These are phyloP conservation scores for Sceloporus tristichus DNA, from an alignment of 2,113 vertebrate species.

Conservation along the genomic window DNA sequence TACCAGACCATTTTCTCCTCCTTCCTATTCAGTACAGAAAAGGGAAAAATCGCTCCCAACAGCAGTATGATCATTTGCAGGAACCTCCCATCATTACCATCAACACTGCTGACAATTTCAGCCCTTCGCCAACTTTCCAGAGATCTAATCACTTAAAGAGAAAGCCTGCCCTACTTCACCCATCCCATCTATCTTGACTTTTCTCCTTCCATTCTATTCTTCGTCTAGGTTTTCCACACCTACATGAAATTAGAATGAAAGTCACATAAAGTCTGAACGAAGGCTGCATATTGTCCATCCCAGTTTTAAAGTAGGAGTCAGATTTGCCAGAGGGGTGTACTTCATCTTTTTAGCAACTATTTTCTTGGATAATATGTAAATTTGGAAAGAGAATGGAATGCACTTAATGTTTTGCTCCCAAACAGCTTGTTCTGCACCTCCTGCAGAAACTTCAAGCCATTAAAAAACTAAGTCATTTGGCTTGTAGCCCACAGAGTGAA, in stretches of 20 bases:
- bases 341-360: background rate
- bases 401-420: slow-evolving; percentile 19
- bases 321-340: background rate
- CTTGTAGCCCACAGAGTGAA: background rate
- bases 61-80: background rate
- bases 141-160: too few species aligned
- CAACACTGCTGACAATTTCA: too few species aligned
- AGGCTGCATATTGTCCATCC: background rate
- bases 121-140: background rate
- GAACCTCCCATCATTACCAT: background rate
- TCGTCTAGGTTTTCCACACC: background rate
- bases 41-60: background rate
- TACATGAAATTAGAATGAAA: background rate
- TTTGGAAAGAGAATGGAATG: background rate
- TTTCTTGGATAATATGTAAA: background rate
- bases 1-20: background rate
- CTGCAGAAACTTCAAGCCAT: background rate
- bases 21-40: background rate
- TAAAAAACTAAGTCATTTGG: background rate
- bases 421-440: background rate
- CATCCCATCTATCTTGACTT: background rate
- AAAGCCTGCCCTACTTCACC: background rate
- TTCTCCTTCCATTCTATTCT: background rate
- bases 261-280: background rate
- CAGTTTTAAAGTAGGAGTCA: slow-evolving; percentile 7